These are phyloP conservation scores for Neolamprologus cancellatus DNA, from an alignment of 2,113 vertebrate genomes.

Conservation along the genomic window DNA sequence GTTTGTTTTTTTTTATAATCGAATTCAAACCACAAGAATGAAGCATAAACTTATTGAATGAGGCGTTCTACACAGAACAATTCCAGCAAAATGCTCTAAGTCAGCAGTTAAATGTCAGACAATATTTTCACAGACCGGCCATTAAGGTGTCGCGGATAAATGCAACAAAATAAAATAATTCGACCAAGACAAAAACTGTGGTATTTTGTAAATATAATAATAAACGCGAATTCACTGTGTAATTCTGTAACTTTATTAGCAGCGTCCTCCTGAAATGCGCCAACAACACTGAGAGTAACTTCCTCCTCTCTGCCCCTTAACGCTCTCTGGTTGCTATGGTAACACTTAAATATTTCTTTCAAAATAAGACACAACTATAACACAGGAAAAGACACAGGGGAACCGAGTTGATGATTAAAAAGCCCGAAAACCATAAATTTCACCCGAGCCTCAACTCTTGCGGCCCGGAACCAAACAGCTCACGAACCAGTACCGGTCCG, in stretches of 20 bases:
- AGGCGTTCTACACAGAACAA: not conserved
- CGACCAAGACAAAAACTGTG: not conserved
- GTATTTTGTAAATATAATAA: not conserved
- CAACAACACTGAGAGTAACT: not conserved
- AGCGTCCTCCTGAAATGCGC: not conserved
- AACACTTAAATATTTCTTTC: not conserved
- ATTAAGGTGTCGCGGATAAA: fast-evolving
- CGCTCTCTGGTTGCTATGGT: not conserved
- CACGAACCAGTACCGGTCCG: not conserved
- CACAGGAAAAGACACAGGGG: not conserved
- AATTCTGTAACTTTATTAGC: not conserved
- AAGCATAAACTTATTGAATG: not conserved
- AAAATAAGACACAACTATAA: not conserved
- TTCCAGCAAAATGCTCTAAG: not conserved
- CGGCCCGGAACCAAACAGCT: not conserved
- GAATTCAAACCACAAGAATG: not conserved
- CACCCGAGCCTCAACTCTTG: not conserved
- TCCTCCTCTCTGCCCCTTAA: fast-evolving
- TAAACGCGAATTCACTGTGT: not conserved
- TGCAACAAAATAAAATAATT: not conserved
- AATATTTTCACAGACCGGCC: not conserved
- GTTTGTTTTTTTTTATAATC: not conserved
- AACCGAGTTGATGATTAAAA: fast-evolving
- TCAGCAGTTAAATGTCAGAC: not conserved
- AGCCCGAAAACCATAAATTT: not conserved